These are phyloP conservation scores for Leptinotarsa tumamoca DNA, from an alignment of 2,888 invertebrate genomes.

Conservation along the genomic window DNA sequence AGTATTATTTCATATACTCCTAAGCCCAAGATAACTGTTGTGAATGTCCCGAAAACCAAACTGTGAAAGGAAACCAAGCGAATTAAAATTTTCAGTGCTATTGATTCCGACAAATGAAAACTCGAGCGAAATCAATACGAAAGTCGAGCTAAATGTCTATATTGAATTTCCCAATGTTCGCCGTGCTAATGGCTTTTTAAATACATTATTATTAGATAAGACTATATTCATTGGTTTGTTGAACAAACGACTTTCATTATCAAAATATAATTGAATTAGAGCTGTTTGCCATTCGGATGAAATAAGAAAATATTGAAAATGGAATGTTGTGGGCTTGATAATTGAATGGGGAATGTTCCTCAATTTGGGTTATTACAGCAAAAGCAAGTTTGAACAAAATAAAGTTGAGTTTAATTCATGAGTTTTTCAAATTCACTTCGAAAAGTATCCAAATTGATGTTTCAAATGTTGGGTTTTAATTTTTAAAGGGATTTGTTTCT, in stretches of 20 bases:
- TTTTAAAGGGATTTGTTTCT: too few relatives aligned
- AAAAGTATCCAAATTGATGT: too few relatives aligned
- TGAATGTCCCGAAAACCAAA: too few relatives aligned
- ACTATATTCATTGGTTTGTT: constrained; percentile 11
- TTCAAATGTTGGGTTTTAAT: too few relatives aligned
- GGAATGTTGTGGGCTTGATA: not conserved
- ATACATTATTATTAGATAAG: constrained; percentile 21
- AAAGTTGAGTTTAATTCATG: too few relatives aligned
- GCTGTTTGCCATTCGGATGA: not conserved
- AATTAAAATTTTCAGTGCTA: not conserved
- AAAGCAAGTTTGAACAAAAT: too few relatives aligned
- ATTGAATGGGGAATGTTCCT: not conserved
- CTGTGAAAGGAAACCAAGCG: not conserved
- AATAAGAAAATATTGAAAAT: not conserved
- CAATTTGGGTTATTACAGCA: too few relatives aligned
- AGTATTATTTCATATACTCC: too few relatives aligned
- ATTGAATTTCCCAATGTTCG: constrained; percentile 9
- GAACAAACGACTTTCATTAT: not conserved
- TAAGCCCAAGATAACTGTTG: too few relatives aligned
- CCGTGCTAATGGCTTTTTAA: constrained; percentile 20
- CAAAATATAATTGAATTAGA: not conserved
- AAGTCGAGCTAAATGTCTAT: constrained; percentile 19
- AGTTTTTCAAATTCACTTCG: too few relatives aligned
- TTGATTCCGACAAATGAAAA: not conserved
- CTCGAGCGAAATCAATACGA: constrained; percentile 13